These are phyloP conservation scores for Microhierax caerulescens DNA, from an alignment of 2,797 vertebrate species.

Conservation along the genomic window DNA sequence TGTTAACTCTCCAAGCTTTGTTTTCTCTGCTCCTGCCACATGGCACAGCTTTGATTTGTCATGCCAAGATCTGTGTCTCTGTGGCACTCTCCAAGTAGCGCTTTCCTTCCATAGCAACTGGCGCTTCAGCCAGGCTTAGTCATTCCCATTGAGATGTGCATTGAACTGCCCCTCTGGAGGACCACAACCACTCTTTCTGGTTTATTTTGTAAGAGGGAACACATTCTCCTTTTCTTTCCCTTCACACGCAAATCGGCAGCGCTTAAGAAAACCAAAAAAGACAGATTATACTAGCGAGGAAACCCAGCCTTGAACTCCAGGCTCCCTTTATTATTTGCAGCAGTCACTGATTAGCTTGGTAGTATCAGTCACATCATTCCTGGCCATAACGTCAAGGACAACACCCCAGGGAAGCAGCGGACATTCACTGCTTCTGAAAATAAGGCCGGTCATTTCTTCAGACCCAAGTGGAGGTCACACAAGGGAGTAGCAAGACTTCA, in stretches of 20 bases:
- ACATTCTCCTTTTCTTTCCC: not conserved
- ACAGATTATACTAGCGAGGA: not conserved
- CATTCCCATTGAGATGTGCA: not conserved
- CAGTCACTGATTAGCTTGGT: not conserved
- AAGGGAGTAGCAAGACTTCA: not conserved
- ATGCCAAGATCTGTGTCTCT: not conserved
- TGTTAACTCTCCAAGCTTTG: not conserved
- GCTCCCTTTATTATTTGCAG: not conserved
- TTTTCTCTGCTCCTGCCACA: not conserved
- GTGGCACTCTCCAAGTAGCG: not conserved
- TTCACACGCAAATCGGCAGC: not conserved
- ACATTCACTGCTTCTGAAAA: not conserved
- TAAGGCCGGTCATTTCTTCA: not conserved
- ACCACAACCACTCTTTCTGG: not conserved
- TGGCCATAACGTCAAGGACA: not conserved
- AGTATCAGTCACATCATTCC: not conserved
- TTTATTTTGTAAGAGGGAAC: not conserved
- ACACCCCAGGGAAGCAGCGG: not conserved
- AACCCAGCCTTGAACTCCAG: not conserved
- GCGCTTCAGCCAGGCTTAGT: not conserved
- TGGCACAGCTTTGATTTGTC: not conserved
- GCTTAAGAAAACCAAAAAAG: not conserved
- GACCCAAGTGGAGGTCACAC: not conserved
- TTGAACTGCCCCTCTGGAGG: not conserved
- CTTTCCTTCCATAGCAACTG: not conserved